These are phyloP conservation scores for Pyrrhosoma nymphula DNA, from an alignment of 2,888 invertebrate genomes.

Conservation along the genomic window DNA sequence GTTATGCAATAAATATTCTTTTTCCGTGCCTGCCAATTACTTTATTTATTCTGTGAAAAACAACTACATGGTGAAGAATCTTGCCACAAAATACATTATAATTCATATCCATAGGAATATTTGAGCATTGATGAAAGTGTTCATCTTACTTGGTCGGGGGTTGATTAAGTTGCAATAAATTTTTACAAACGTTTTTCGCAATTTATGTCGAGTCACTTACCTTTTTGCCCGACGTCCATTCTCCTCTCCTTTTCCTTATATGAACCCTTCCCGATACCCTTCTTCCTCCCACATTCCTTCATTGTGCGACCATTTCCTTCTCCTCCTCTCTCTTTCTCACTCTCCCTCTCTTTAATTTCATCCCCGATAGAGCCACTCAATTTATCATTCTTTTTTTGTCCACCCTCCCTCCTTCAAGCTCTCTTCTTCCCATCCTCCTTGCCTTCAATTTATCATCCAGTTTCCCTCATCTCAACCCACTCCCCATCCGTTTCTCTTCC, in stretches of 20 bases:
- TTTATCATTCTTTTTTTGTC: constrained; percentile 46
- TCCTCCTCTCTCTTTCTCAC: background rate
- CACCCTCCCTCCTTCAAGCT: background rate
- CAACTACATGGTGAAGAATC: too few relatives aligned
- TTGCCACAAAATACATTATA: too few relatives aligned
- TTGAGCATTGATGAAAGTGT: background rate
- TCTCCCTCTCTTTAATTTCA: background rate
- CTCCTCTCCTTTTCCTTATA: background rate
- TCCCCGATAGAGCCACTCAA: background rate
- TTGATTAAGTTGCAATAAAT: constrained; percentile 3
- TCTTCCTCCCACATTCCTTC: background rate
- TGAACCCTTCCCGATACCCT: background rate
- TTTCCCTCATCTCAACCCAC: background rate
- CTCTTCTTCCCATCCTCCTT: background rate
- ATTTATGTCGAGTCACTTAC: background rate
- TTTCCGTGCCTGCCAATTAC: too few relatives aligned
- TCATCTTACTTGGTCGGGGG: background rate
- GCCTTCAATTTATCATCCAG: background rate
- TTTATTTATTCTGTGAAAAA: too few relatives aligned
- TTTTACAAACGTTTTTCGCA: background rate
- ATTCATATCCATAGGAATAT: too few relatives aligned
- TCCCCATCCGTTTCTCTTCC: background rate
- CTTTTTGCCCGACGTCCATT: background rate
- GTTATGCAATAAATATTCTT: too few relatives aligned
- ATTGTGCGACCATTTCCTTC: constrained; percentile 6